Percentiles rank a stretch among this genome's conserved stretches.
phyloP scores from a whole-genome alignment of 2,113 vertebrate species.

The Morone saxatilis region DNA sequence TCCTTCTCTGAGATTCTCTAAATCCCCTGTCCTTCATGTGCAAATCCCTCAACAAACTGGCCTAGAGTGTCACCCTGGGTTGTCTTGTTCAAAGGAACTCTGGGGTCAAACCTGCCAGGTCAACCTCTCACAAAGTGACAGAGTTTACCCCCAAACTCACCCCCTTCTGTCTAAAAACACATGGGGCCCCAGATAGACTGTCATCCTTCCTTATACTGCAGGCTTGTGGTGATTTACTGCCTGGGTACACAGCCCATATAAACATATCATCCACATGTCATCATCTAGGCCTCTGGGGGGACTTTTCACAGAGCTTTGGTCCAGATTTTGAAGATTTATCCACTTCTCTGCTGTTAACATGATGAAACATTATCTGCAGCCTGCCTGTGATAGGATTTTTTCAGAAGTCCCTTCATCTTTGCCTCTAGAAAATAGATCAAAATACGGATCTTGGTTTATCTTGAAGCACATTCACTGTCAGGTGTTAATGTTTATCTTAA shows the following conservation, averaged over 20 bases:
- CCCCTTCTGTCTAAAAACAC: constrained; percentile 72
- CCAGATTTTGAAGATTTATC: constrained; percentile 61
- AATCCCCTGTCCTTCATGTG: constrained; percentile 76
- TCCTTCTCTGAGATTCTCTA: constrained; percentile 48
- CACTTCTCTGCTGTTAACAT: constrained; percentile 51
- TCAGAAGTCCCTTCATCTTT: constrained; percentile 45
- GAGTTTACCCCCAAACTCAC: constrained; percentile 68
- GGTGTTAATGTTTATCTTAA: constrained; percentile 80
- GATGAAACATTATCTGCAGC: constrained; percentile 46
- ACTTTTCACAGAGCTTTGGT: constrained; percentile 35
- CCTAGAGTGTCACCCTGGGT: constrained; percentile 64
- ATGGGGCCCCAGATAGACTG: constrained; percentile 64
- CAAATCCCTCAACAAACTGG: constrained; percentile 73
- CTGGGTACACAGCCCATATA: constrained; percentile 69
- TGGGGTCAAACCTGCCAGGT: constrained; percentile 75
- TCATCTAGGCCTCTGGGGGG: constrained; percentile 51
- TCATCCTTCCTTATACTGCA: constrained; percentile 60
- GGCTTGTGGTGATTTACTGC: constrained; percentile 75
- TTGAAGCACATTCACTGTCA: constrained; percentile 74
- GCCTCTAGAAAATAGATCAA: constrained; percentile 38
- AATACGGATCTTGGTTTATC: constrained; percentile 62
- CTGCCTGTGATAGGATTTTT: constrained; percentile 2
- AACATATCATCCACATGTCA: constrained; percentile 77
- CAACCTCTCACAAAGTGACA: constrained; percentile 73
- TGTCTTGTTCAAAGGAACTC: constrained; percentile 77